A percentile compares a stretch with the other conserved stretches of the same genome.
phyloP scores from a whole-genome alignment of 2,797 vertebrate genomes.

The Coilia nasus region DNA sequence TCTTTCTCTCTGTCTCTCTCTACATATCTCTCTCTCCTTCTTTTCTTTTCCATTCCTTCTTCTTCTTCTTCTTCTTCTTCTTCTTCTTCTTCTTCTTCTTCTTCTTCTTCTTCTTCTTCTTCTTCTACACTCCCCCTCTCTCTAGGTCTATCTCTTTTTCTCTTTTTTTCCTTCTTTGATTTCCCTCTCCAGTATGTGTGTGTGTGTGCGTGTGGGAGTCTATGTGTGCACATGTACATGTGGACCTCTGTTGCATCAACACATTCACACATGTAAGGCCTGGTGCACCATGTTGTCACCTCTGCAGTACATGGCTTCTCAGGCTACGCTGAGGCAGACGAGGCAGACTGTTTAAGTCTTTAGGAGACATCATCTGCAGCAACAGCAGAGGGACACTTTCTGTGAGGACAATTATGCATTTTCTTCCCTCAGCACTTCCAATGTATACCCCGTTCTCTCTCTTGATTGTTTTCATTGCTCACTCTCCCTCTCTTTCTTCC shows the following conservation, averaged over 20 bases:
- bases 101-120: no score
- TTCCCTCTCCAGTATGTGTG: neutral
- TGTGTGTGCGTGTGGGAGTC: neutral
- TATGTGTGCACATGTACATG: neutral
- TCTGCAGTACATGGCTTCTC: neutral
- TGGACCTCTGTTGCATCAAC: neutral
- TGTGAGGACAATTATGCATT: neutral
- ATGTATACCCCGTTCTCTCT: constrained; percentile 30
- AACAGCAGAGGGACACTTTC: neutral
- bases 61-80: no score
- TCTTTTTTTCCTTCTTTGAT: neutral
- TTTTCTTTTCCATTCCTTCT: neutral
- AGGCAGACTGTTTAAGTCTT: constrained; percentile 36
- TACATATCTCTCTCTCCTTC: neutral
- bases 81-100: no score
- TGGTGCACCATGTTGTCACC: constrained; percentile 7
- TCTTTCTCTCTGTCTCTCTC: neutral
- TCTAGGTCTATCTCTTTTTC: neutral
- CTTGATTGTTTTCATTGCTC: neutral
- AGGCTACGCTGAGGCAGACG: neutral
- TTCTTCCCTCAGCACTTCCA: neutral
- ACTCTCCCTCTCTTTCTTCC: no score
- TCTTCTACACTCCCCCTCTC: no score
- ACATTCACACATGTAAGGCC: constrained; percentile 19
- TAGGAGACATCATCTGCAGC: neutral